phyloP scores from a whole-genome alignment of 2,113 vertebrate genomes.

The Panurus biarmicus region DNA sequence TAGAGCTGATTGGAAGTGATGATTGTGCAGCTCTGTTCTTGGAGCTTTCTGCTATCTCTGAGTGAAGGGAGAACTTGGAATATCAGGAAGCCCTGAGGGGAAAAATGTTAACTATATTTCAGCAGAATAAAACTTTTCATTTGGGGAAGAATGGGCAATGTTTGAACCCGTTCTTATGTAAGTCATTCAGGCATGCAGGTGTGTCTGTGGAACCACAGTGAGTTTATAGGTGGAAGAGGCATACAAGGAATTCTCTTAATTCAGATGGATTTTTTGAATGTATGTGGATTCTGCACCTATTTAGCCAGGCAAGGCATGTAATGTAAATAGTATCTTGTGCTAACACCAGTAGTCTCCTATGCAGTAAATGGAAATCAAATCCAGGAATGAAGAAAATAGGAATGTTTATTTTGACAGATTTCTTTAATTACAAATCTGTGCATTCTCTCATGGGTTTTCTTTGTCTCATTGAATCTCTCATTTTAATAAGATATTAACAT shows the following conservation, averaged over 20 bases:
- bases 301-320: not conserved
- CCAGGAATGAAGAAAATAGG: not conserved
- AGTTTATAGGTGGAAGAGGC: not conserved
- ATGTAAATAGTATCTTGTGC: not conserved
- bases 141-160: not conserved
- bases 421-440: not conserved
- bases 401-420: not conserved
- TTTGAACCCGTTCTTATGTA: not conserved
- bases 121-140: not conserved
- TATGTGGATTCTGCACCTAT: not conserved
- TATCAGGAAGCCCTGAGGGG: not conserved
- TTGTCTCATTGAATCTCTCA: not conserved
- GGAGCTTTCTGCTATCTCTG: not conserved
- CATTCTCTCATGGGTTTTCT: not conserved
- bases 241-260: not conserved
- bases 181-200: not conserved
- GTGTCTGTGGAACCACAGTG: not conserved
- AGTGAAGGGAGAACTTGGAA: not conserved
- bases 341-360: not conserved
- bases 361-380: not conserved
- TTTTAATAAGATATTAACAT: not conserved
- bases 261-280: not conserved
- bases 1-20: constrained; percentile 25
- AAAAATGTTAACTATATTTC: not conserved
- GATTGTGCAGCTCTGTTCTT: not conserved